A percentile compares a stretch with the other conserved stretches of the same genome.
Conservation (phyloP, 1,140 invertebrate species). For the Berghia stephanieae region DNA sequence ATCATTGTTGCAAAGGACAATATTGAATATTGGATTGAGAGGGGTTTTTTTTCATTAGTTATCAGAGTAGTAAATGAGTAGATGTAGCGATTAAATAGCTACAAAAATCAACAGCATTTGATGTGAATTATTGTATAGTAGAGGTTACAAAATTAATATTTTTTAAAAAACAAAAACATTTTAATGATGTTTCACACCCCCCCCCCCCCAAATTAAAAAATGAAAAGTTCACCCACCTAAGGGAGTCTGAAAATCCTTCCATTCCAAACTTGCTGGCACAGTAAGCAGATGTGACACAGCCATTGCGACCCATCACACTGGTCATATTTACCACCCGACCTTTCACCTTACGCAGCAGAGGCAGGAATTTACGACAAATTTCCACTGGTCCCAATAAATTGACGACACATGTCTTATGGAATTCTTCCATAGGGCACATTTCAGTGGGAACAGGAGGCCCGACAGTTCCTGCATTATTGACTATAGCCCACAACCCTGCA, state of each 20-base stretch:
- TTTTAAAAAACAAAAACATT: too few species aligned
- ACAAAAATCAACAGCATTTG: too few species aligned
- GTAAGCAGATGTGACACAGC: conserved; percentile 32
- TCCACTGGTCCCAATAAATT: conserved; percentile 43
- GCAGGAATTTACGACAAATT: conserved; percentile 40
- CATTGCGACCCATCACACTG: conserved; percentile 35
- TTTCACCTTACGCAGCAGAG: conserved; percentile 37
- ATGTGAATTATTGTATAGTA: too few species aligned
- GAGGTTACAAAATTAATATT: too few species aligned
- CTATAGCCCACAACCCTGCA: conserved; percentile 47
- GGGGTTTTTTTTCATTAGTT: too few species aligned
- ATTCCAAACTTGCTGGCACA: conserved; percentile 42
- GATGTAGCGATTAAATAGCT: too few species aligned
- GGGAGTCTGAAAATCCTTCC: conserved; percentile 41
- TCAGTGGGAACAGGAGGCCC: conserved; percentile 25
- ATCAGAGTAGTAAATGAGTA: too few species aligned
- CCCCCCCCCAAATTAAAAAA: too few species aligned
- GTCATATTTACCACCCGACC: conserved; percentile 46
- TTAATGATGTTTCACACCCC: too few species aligned
- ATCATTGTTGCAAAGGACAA: too few species aligned
- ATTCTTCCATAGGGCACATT: conserved; percentile 35
- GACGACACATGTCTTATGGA: conserved; percentile 26
- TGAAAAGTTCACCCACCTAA: conserved; percentile 34
- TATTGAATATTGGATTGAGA: too few species aligned
- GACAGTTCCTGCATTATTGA: conserved; percentile 47